Conservation (phyloP, 2,888 invertebrate species). For the Seira ritae region DNA sequence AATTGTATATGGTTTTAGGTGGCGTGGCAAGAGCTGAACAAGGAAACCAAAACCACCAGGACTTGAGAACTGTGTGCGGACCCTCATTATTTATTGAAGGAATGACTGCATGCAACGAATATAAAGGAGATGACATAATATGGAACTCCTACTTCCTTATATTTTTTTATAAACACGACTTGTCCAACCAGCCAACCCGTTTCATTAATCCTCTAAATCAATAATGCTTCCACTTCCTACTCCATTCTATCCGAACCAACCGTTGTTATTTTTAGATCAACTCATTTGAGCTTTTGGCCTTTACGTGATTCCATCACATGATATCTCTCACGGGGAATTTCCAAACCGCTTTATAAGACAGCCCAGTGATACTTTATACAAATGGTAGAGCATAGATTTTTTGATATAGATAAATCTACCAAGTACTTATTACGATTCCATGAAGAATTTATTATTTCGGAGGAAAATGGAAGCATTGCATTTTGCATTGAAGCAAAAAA, state of each 20-base stretch:
- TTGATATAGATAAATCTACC: no score
- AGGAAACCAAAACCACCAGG: neutral
- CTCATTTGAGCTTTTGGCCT: constrained; percentile 43
- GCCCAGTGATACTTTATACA: neutral
- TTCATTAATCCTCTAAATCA: constrained; percentile 16
- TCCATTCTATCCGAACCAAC: neutral
- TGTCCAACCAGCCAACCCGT: neutral
- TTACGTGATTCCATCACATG: neutral
- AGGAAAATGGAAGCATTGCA: no score
- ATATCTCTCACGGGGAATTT: neutral
- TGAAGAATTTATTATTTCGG: no score
- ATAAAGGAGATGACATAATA: constrained; percentile 37
- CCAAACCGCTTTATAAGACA: neutral
- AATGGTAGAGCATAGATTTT: no score
- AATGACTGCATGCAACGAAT: constrained; percentile 40
- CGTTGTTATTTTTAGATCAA: constrained; percentile 40
- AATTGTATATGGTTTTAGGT: neutral
- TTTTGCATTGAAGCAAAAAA: no score
- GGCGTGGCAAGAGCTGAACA: neutral
- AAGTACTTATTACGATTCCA: no score
- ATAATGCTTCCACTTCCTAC: constrained; percentile 26
- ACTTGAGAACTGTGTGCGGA: constrained; percentile 3
- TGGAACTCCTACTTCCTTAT: neutral
- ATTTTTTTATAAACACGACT: neutral
- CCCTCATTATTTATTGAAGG: constrained; percentile 54